Evolutionary conservation across 2,113 vertebrate genomes (phyloP), one percentile per base, ranked within the genome.

Genomic region (Ictalurus furcatus): DNA sequence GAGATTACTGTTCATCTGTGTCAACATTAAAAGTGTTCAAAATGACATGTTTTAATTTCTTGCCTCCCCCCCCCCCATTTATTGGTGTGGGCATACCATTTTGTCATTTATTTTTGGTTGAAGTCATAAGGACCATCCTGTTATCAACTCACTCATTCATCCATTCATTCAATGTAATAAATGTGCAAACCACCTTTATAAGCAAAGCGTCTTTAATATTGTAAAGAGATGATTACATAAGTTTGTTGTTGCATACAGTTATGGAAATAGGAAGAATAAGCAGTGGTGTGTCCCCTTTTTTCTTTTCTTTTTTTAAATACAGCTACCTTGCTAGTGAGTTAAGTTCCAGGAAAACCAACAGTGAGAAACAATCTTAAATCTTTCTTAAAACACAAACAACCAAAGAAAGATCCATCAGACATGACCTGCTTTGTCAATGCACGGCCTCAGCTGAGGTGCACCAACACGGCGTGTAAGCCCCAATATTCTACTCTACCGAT

Each of bases 21-120:
- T 94, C 94, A 90, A 94, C 91, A 96, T 93, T 95, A 95, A 95
- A 90, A 95, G 91, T 95, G 92, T 95, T 94, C 90, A 92, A 92
- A 93, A 92, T 92, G 89, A 1, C 9, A 81, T 54, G 65, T 85
- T 85, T 83, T 84, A 73, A 56, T 86, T 88, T 37, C 28, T 73
- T 88, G 61, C 40, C 9, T 52, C 12, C 40, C 40, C 37, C 12
- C 7, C 37, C 37, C 37, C 1, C 44, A 56, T 78, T 85, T 56
- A 28, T 56, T 79, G 21, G n/a, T 59, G 12, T 65, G 59, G 6
- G 21, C 67, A 84, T 84, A 28, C 40, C 58, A 52, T 25, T 61
- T 63, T 73, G 58, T 87, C 21, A 61, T n/a, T 88, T 82, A 67
- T 81, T 37, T 88, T 73, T 54, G 16, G 76, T 87, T 54, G 17